Percentiles rank a stretch among this genome's conserved stretches.
phyloP scores from a whole-genome alignment of 2,113 vertebrate genomes.

The Anser brachyrhynchus region DNA sequence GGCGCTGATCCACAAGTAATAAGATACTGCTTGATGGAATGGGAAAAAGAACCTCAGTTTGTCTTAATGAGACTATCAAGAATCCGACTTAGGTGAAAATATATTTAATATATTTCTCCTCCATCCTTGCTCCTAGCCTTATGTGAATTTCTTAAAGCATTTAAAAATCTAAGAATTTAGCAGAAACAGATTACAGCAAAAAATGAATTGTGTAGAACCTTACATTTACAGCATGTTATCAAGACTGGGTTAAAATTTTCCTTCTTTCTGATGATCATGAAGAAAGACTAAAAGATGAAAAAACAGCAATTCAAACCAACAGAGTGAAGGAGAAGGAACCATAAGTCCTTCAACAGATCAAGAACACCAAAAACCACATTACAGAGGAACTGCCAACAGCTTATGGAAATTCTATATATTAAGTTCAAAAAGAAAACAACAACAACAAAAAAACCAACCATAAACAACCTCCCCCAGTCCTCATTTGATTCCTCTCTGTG shows the following conservation, averaged over 20 bases:
- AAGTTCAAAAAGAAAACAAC: background rate
- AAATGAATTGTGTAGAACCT: background rate
- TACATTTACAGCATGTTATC: background rate
- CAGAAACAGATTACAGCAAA: background rate
- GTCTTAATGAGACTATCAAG: background rate
- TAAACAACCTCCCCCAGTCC: background rate
- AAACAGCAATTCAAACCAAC: background rate
- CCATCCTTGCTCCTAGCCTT: background rate
- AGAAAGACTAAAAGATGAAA: background rate
- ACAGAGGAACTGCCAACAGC: background rate
- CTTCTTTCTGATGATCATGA: background rate
- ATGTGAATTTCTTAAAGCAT: background rate
- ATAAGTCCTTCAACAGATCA: background rate
- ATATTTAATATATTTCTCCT: background rate
- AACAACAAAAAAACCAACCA: accelerated
- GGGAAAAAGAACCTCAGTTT: background rate
- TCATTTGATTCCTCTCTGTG: background rate
- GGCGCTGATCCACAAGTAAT: background rate
- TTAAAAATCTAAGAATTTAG: background rate
- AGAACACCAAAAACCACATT: background rate
- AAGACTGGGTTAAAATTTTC: background rate
- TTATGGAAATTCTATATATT: background rate
- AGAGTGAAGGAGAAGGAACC: background rate
- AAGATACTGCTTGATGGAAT: background rate
- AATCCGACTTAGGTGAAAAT: background rate